These are phyloP conservation scores for Oncorhynchus gorbuscha DNA, from an alignment of 2,113 vertebrate genomes.

Conservation along the genomic window DNA sequence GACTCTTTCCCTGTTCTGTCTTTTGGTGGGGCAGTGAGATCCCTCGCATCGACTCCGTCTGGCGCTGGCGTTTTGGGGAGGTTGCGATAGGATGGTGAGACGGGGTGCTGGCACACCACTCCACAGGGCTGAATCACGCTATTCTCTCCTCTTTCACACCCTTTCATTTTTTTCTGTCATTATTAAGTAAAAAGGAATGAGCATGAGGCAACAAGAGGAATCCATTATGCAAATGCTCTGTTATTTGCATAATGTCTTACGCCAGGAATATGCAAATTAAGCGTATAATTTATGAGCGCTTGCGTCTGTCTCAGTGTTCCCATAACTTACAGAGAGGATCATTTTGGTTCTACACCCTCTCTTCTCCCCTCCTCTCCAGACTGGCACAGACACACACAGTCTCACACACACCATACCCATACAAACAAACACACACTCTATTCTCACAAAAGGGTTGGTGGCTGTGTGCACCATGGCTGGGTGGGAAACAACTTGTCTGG, in stretches of 20 bases:
- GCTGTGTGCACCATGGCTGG: conserved; percentile 58
- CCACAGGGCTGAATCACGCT: conserved; percentile 28
- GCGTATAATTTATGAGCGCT: conserved; percentile 95
- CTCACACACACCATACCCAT: conserved; percentile 55
- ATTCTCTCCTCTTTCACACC: conserved; percentile 67
- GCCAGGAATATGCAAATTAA: conserved; percentile 94
- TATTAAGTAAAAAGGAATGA: conserved; percentile 80
- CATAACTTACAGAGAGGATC: conserved; percentile 87
- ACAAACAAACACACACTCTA: conserved; percentile 57
- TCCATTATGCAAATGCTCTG: conserved; percentile 91
- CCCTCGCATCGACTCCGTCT: not conserved
- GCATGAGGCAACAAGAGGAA: conserved; percentile 90
- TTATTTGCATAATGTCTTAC: conserved; percentile 97
- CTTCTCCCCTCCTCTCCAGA: conserved; percentile 58
- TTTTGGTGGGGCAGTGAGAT: not conserved
- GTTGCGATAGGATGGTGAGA: conserved; percentile 1
- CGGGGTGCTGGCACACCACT: conserved; percentile 41
- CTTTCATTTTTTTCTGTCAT: conserved; percentile 63
- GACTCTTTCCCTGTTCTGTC: not conserved
- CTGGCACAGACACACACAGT: conserved; percentile 66
- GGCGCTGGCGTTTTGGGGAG: conserved; percentile 38
- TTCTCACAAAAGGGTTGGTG: conserved; percentile 60
- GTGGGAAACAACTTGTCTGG: conserved; percentile 66
- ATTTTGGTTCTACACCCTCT: conserved; percentile 43
- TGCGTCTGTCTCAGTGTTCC: conserved; percentile 88